These are phyloP conservation scores for Mesochorus sp. DNA, from an alignment of 2,888 invertebrate species.

Conservation along the genomic window DNA sequence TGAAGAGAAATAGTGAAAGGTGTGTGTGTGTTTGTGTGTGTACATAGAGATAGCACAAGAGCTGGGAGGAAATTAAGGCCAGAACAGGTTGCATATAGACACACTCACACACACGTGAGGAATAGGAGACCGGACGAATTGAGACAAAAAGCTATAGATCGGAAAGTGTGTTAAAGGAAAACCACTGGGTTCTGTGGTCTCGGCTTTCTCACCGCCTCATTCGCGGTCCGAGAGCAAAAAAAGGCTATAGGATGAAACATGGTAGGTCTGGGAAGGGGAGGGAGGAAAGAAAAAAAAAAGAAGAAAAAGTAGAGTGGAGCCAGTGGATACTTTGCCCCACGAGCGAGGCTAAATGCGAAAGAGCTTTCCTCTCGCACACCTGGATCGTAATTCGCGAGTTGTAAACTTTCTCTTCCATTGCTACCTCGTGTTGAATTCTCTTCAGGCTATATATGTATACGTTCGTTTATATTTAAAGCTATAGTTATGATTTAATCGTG, in stretches of 20 bases:
- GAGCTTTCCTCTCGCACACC: slow-evolving; percentile 50
- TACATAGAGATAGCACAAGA: neutral
- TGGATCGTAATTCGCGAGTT: slow-evolving; percentile 45
- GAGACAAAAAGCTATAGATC: slow-evolving; percentile 22
- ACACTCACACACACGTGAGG: neutral
- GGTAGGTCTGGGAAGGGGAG: neutral
- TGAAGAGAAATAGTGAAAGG: neutral
- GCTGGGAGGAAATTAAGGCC: slow-evolving; percentile 22
- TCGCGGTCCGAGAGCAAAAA: slow-evolving; percentile 2
- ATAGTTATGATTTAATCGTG: neutral
- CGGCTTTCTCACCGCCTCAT: neutral
- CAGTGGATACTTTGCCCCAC: slow-evolving; percentile 20
- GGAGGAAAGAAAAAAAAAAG: neutral
- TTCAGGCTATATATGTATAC: too few relatives aligned
- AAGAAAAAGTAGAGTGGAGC: neutral
- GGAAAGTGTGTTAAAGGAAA: neutral
- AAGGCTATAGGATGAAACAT: neutral
- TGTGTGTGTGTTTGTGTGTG: too few relatives aligned
- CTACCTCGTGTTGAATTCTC: too few relatives aligned
- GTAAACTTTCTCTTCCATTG: slow-evolving; percentile 20
- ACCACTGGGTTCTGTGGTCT: neutral
- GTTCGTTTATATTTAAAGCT: neutral
- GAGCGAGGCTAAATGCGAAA: slow-evolving; percentile 34
- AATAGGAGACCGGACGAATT: neutral
- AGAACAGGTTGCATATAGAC: neutral